Base-by-base conservation (phyloP, 1,140 invertebrate species). In the fruit fly (Drosophila melanogaster) region DNA sequence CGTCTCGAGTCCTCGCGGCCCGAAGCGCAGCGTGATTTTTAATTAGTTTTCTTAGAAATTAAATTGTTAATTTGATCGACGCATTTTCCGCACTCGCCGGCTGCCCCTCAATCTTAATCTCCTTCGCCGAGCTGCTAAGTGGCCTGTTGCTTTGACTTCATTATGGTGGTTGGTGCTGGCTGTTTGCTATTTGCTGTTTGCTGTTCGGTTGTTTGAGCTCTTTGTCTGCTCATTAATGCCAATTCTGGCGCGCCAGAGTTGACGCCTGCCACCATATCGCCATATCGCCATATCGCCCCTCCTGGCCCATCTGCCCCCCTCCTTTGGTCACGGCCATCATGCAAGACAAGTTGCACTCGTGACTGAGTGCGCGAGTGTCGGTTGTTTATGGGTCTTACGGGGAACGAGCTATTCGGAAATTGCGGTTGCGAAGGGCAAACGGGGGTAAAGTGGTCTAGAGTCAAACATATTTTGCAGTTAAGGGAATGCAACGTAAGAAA, bases 61-160 rank as follows among this genome's bases (percentile, higher is more conserved):
- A 90, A 90, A 90, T 90, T 90, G 86, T 90, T 90, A 90, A 90
- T 90, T 90, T 90, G 85, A 90, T 90, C 86, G 85, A 90, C 85
- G 85, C 79, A 84, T 77, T 90, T 80, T 66, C 85, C 72, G 64
- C 76, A 62, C 78, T 54, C 41, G 17, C 11, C 10, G 8, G 19
- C 15, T 8, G 8, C 41, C 3, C 6, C 12, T 15, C 30, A 1
- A 35, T 22, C 47, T n/a, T 30, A 6, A 41, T 65, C 65, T 54
- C 30, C 17, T 24, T 15, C 33, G 51, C 35, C 57, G 53, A 70
- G 72, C 77, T 77, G 77, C 77, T 89, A 89, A 90, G 84, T 89
- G 85, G 84, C 64, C 80, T 65, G 62, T 77, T 59, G 80, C 77
- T 71, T 71, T 74, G 74, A 59, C 59, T 51, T 60, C 70, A 50